Conservation (phyloP, 2,888 invertebrate species). For the Listrodromus nycthemerus region DNA sequence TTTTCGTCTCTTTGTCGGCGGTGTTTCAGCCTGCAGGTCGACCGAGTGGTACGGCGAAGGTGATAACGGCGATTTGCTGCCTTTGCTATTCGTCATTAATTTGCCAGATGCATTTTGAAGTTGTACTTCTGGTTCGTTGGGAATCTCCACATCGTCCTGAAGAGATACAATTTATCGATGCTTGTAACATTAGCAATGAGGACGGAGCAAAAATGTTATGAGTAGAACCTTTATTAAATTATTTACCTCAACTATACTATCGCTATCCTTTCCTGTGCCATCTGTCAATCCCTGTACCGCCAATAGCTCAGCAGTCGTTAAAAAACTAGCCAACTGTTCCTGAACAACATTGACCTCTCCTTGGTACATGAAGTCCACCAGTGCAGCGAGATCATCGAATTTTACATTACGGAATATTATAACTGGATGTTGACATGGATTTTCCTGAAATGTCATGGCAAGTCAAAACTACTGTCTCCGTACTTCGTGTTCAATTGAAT, state of each 20-base stretch:
- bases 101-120: conserved; percentile 80
- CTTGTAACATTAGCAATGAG: not conserved
- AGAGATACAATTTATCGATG: conserved; percentile 28
- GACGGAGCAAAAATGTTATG: not conserved
- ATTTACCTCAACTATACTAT: conserved; percentile 80
- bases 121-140: conserved; percentile 83
- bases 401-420: conserved; percentile 93
- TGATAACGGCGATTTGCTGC: conserved; percentile 80
- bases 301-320: conserved; percentile 91
- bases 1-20: conserved; percentile 82
- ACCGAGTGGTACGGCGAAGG: conserved; percentile 80
- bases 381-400: conserved; percentile 91
- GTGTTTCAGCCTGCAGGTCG: conserved; percentile 79
- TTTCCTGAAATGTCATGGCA: conserved; percentile 87
- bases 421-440: conserved; percentile 92
- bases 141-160: conserved; percentile 82
- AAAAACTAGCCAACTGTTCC: conserved; percentile 91
- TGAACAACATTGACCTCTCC: conserved; percentile 93
- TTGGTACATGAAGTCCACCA: conserved; percentile 93
- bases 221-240: not conserved
- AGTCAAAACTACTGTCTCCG: conserved; percentile 17
- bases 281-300: conserved; percentile 92
- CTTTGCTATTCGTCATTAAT: conserved; percentile 78
- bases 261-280: conserved; percentile 84
- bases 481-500: not conserved